A percentile compares a stretch with the other conserved stretches of the same genome.
phyloP scores from a whole-genome alignment of 1,140 invertebrate species.

The Drosophila mayri region DNA sequence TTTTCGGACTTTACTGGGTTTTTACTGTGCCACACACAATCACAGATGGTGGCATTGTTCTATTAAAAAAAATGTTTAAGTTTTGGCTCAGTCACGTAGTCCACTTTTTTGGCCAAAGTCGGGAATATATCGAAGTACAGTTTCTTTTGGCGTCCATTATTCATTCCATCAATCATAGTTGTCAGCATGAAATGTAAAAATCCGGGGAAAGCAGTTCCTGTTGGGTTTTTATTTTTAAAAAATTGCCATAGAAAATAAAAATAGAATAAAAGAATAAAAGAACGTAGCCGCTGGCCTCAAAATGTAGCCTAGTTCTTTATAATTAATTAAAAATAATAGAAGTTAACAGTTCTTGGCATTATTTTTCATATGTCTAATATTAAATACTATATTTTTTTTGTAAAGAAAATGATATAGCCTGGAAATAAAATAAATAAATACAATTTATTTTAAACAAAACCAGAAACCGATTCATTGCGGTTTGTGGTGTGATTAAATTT shows the following conservation, averaged over 20 bases:
- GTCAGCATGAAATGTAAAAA: slow-evolving; percentile 47
- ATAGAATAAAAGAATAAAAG: background rate
- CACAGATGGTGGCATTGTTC: slow-evolving; percentile 49
- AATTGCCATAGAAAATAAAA: background rate
- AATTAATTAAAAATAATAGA: background rate
- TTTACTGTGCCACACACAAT: slow-evolving; percentile 43
- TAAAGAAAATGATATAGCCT: background rate
- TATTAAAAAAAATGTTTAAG: slow-evolving; percentile 54
- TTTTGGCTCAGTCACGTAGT: slow-evolving; percentile 70
- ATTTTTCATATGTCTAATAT: background rate
- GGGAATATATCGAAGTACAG: slow-evolving; percentile 52
- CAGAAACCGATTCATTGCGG: slow-evolving; percentile 19
- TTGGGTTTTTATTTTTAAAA: slow-evolving; percentile 14
- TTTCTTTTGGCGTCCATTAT: slow-evolving; percentile 40
- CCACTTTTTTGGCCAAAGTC: slow-evolving; percentile 35
- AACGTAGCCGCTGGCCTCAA: background rate
- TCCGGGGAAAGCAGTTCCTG: slow-evolving; percentile 67
- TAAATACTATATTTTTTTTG: background rate
- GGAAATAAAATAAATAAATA: background rate
- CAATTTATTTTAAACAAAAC: slow-evolving; percentile 8
- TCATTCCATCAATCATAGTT: slow-evolving; percentile 61
- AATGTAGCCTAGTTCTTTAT: background rate
- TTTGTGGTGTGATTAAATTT: slow-evolving; percentile 12
- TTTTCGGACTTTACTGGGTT: slow-evolving; percentile 41
- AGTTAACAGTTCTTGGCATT: background rate